Evolutionary conservation across 2,113 vertebrate genomes (phyloP).

Genomic region (Hymenochirus boettgeri): DNA sequence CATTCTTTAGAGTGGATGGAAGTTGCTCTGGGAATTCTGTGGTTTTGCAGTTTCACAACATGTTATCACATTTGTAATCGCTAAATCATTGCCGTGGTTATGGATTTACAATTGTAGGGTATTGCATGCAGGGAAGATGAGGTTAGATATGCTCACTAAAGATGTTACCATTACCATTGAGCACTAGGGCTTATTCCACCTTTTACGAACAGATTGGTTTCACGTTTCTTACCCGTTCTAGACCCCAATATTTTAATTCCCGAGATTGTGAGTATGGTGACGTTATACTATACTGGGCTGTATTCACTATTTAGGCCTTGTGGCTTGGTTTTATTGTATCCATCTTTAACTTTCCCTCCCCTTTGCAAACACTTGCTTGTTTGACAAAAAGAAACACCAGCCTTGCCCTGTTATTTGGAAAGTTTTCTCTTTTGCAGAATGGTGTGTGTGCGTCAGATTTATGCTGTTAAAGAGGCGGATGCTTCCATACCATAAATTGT

Average conservation of each 20-base stretch:
- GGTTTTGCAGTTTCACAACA: constrained; percentile 86
- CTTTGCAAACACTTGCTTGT: not conserved
- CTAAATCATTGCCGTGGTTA: constrained; percentile 83
- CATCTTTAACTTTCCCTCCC: not conserved
- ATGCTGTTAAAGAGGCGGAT: not conserved
- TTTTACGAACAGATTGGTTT: not conserved
- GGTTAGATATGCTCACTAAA: not conserved
- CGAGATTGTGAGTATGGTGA: not conserved
- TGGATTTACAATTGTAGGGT: constrained; percentile 78
- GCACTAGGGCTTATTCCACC: not conserved
- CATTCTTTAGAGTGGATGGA: constrained; percentile 70
- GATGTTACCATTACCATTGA: not conserved
- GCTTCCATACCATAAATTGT: not conserved
- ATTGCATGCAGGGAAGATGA: constrained; percentile 54
- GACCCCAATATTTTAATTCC: not conserved
- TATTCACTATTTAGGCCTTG: not conserved
- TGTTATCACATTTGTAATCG: constrained; percentile 87
- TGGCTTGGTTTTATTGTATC: not conserved
- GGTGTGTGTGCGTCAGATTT: not conserved
- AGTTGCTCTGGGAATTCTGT: constrained; percentile 77
- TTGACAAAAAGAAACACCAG: not conserved
- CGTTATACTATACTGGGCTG: not conserved
- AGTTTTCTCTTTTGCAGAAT: not conserved
- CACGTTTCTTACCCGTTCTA: not conserved
- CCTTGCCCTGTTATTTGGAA: not conserved